phyloP scores from a whole-genome alignment of 2,888 invertebrate species.

The Doris montereyensis region DNA sequence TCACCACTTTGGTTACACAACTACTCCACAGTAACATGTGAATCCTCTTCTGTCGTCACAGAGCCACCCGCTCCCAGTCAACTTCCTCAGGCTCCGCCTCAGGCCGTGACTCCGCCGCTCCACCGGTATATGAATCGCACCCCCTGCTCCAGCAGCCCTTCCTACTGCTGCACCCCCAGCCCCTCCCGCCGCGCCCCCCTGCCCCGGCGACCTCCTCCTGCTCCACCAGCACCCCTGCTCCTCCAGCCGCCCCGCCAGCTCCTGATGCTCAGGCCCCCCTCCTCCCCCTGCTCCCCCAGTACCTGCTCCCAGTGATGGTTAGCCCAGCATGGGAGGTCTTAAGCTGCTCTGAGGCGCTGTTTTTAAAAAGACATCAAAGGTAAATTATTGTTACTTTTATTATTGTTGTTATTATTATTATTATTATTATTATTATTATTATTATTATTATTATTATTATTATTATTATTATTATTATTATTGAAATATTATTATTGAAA shows the following conservation, averaged over 20 bases:
- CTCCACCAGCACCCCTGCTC: constrained; percentile 47
- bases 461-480: too few species aligned
- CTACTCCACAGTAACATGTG: constrained; percentile 8
- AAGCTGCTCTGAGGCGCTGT: too few species aligned
- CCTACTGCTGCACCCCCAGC: constrained; percentile 68
- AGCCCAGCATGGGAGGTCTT: too few species aligned
- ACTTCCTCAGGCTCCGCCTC: constrained; percentile 29
- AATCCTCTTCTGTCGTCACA: constrained; percentile 3
- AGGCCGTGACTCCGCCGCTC: too few species aligned
- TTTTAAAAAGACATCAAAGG: too few species aligned
- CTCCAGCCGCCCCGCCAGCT: constrained; percentile 50
- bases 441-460: too few species aligned
- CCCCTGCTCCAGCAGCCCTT: constrained; percentile 74
- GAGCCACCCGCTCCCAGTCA: constrained; percentile 1
- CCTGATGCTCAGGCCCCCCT: constrained; percentile 46
- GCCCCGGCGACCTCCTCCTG: constrained; percentile 44
- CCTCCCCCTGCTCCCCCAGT: constrained; percentile 60
- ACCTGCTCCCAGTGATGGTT: constrained; percentile 71
- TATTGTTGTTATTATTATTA: too few species aligned
- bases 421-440: too few species aligned
- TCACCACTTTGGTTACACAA: too few species aligned
- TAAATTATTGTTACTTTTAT: too few species aligned
- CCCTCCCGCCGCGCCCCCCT: constrained; percentile 8
- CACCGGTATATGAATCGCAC: too few species aligned
- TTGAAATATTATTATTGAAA: too few species aligned